A percentile compares a stretch with the other conserved stretches of the same genome.
Conservation (phyloP, 2,888 invertebrate genomes). For the Mimachlamys varia region DNA sequence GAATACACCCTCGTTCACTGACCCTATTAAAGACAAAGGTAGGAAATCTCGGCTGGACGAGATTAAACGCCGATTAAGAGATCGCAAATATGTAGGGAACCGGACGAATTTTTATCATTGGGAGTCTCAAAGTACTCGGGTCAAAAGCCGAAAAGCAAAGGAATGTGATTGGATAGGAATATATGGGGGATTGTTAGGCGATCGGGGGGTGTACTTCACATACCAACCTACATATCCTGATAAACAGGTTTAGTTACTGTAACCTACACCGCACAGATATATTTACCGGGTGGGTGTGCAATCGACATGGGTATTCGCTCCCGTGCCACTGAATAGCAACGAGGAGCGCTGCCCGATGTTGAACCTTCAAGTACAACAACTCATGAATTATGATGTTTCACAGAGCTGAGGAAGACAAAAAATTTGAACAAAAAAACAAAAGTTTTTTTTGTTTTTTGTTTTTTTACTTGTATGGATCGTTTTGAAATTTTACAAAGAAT, state of each 20-base stretch:
- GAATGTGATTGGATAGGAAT: not conserved
- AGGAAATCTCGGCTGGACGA: not conserved
- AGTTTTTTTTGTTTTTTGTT: too few relatives aligned
- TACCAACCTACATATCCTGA: not conserved
- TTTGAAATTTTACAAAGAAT: too few relatives aligned
- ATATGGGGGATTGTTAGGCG: not conserved
- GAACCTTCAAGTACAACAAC: too few relatives aligned
- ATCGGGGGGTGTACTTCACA: not conserved
- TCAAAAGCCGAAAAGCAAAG: not conserved
- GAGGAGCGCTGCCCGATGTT: too few relatives aligned
- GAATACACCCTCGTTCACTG: constrained; percentile 22
- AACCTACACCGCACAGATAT: not conserved
- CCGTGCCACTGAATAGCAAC: not conserved
- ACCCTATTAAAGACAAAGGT: not conserved
- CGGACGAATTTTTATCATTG: constrained; percentile 16
- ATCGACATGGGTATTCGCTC: not conserved
- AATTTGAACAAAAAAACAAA: too few relatives aligned
- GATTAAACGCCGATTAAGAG: not conserved
- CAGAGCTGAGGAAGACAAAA: too few relatives aligned
- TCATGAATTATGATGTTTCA: too few relatives aligned
- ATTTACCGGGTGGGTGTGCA: constrained; percentile 1
- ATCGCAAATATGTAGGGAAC: not conserved
- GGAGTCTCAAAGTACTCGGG: not conserved
- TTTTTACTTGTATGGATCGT: too few relatives aligned
- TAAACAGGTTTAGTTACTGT: not conserved